These are phyloP conservation scores for Camponotus floridanus DNA, from an alignment of 1,140 invertebrate genomes.

Conservation along the genomic window DNA sequence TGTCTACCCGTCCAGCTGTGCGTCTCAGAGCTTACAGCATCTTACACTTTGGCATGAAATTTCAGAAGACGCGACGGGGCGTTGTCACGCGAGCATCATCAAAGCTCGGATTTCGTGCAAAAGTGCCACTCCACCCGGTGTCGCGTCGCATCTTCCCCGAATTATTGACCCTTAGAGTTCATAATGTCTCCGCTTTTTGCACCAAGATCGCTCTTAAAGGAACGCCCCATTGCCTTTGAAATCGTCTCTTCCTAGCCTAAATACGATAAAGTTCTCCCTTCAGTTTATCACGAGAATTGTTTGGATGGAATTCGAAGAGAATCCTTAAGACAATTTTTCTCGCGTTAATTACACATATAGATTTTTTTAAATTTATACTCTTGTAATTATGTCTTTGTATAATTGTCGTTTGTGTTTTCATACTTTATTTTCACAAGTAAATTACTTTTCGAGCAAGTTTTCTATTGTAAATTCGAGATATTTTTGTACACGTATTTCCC, in stretches of 20 bases:
- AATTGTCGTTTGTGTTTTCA: not conserved
- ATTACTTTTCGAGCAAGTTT: not conserved
- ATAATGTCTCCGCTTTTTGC: constrained; percentile 22
- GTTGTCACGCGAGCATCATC: constrained; percentile 43
- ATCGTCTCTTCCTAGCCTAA: too few species aligned
- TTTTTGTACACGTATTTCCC: too few species aligned
- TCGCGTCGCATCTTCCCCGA: constrained; percentile 25
- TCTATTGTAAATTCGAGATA: not conserved
- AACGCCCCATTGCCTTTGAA: not conserved
- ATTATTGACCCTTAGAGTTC: constrained; percentile 42
- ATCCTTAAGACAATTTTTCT: not conserved
- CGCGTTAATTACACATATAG: not conserved
- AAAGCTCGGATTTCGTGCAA: constrained; percentile 48
- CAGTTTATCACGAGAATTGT: too few species aligned
- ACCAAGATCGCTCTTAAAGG: not conserved
- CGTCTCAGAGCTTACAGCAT: constrained; percentile 23
- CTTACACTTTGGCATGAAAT: constrained; percentile 53
- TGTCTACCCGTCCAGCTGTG: not conserved
- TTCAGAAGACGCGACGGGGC: constrained; percentile 44
- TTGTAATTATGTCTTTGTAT: not conserved
- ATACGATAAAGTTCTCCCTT: not conserved
- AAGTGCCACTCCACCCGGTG: constrained; percentile 35
- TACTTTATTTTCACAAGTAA: not conserved
- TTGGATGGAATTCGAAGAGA: too few species aligned
- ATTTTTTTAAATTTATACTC: not conserved